Evolutionary conservation across 2,797 vertebrate species (phyloP).

Genomic region (Danio aesculapii): DNA sequence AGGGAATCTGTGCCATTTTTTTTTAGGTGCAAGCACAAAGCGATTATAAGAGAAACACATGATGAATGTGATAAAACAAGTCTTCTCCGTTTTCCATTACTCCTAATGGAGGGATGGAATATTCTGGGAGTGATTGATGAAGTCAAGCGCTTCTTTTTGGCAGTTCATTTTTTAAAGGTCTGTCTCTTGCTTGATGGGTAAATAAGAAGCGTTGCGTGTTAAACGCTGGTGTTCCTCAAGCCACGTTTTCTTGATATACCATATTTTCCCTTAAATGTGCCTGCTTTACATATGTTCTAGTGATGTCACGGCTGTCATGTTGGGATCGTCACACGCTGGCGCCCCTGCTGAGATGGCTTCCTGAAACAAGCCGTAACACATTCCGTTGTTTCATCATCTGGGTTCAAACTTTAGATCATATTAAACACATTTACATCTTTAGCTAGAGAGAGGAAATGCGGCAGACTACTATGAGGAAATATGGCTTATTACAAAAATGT

Average conservation of each 20-base stretch:
- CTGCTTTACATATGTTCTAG: slow-evolving; percentile 26
- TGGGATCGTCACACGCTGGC: slow-evolving; percentile 1
- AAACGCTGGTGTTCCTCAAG: slow-evolving; percentile 66
- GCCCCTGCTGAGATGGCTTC: slow-evolving; percentile 16
- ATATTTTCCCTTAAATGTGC: slow-evolving; percentile 1
- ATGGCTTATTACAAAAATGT: no score
- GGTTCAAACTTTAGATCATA: slow-evolving; percentile 9
- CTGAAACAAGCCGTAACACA: slow-evolving; percentile 10
- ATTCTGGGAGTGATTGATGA: slow-evolving; percentile 81
- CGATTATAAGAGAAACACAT: slow-evolving; percentile 72
- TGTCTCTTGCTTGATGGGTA: slow-evolving; percentile 73
- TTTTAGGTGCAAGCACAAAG: slow-evolving; percentile 69
- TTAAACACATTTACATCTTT: slow-evolving; percentile 17
- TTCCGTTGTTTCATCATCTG: slow-evolving; percentile 5
- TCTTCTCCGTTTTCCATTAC: slow-evolving; percentile 79
- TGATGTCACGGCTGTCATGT: slow-evolving; percentile 24
- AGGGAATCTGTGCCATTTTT: slow-evolving; percentile 70
- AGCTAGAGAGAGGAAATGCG: neutral
- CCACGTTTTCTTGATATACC: slow-evolving; percentile 53
- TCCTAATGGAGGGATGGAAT: slow-evolving; percentile 81
- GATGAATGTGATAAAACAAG: slow-evolving; percentile 82
- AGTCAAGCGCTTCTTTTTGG: slow-evolving; percentile 73
- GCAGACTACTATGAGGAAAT: no score
- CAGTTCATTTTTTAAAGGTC: slow-evolving; percentile 81
- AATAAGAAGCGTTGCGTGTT: slow-evolving; percentile 78